Evolutionary conservation across 1,140 invertebrate genomes (phyloP).

Genomic region (Kradibia gibbosae): DNA sequence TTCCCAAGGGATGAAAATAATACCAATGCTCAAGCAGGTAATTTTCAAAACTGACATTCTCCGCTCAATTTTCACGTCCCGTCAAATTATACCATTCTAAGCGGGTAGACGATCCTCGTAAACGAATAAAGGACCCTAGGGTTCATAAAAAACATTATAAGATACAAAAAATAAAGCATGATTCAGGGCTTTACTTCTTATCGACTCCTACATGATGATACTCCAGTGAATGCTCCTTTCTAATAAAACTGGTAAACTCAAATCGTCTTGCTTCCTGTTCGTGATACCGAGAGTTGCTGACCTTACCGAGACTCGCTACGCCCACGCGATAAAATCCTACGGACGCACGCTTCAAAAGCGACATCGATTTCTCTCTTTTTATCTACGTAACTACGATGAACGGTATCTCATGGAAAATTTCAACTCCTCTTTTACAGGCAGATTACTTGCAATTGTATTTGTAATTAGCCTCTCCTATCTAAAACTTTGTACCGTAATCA

Average conservation of each 20-base stretch:
- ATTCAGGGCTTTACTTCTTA: background rate
- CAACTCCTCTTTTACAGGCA: no score
- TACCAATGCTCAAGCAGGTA: background rate
- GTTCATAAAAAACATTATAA: constrained; percentile 5
- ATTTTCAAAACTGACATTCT: background rate
- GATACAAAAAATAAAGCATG: background rate
- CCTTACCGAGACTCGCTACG: background rate
- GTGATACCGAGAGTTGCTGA: constrained; percentile 27
- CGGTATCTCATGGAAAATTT: no score
- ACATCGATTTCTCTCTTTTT: background rate
- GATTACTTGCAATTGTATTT: no score
- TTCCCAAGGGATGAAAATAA: background rate
- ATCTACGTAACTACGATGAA: background rate
- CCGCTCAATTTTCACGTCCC: background rate
- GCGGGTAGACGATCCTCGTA: background rate
- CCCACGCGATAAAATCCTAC: background rate
- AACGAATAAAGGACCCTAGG: background rate
- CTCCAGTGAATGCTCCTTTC: background rate
- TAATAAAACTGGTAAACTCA: constrained; percentile 30
- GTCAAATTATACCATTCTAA: background rate
- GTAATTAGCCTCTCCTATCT: no score
- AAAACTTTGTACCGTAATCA: no score
- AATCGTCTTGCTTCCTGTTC: constrained; percentile 23
- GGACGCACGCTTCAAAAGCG: background rate
- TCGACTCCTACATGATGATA: background rate